Evolutionary conservation across 2,888 invertebrate genomes (phyloP).

Genomic region (Seira musarum): DNA sequence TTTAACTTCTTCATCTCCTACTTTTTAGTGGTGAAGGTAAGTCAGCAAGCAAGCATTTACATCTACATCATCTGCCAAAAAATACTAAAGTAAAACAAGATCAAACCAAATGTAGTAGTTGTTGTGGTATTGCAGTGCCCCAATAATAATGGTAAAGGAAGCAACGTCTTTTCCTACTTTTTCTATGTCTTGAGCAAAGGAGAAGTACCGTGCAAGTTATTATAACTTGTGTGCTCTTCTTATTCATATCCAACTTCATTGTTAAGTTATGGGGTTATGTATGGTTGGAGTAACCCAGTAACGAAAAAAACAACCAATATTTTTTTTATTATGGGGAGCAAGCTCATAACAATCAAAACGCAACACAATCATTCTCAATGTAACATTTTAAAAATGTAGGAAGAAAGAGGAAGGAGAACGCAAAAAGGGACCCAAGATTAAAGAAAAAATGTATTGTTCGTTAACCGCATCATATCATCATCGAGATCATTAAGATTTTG

Average conservation of each 20-base stretch:
- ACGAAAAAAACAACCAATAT: slow-evolving; percentile 1
- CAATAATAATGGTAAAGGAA: slow-evolving; percentile 10
- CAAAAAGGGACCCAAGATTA: neutral
- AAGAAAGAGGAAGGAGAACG: slow-evolving; percentile 3
- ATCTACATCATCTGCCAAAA: slow-evolving; percentile 7
- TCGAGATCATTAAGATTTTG: neutral
- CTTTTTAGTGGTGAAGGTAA: neutral
- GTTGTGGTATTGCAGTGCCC: neutral
- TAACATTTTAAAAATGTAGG: neutral
- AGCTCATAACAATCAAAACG: neutral
- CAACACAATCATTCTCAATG: slow-evolving; percentile 9
- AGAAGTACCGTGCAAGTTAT: too few relatives aligned
- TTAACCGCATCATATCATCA: slow-evolving; percentile 9
- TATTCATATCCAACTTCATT: slow-evolving; percentile 3
- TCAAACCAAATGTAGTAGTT: too few relatives aligned
- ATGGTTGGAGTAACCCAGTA: slow-evolving; percentile 36
- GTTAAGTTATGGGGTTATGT: slow-evolving; percentile 22
- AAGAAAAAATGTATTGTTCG: neutral
- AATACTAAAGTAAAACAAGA: neutral
- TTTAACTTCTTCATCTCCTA: neutral
- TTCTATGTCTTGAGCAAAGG: too few relatives aligned
- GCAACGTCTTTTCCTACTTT: neutral
- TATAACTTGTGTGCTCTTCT: slow-evolving; percentile 14
- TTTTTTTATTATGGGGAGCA: neutral
- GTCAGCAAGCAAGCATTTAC: too few relatives aligned